These are phyloP conservation scores for Selene dorsalis DNA, from an alignment of 2,797 vertebrate genomes.

Conservation along the genomic window DNA sequence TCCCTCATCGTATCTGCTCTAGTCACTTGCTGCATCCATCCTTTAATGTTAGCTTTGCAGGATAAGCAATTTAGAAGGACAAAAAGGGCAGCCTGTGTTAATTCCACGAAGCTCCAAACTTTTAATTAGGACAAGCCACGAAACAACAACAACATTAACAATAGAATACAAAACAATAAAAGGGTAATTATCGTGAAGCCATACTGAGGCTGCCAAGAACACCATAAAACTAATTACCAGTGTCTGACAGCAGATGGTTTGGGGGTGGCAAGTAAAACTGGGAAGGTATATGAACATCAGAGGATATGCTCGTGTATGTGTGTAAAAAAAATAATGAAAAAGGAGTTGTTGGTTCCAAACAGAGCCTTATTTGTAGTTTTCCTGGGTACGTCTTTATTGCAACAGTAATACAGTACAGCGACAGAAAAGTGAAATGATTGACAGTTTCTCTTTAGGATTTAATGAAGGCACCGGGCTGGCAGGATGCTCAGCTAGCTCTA, in stretches of 20 bases:
- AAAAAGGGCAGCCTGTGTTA: conserved; percentile 67
- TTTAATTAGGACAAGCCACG: conserved; percentile 79
- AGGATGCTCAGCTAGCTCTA: not conserved
- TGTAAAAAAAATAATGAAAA: conserved; percentile 10
- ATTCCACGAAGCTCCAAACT: conserved; percentile 54
- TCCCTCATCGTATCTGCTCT: conserved; percentile 47
- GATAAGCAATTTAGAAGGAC: conserved; percentile 72
- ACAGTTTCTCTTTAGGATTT: conserved; percentile 49
- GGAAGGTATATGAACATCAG: conserved; percentile 60
- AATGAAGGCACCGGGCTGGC: conserved; percentile 39
- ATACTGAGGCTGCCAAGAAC: conserved; percentile 76
- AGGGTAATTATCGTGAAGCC: conserved; percentile 74
- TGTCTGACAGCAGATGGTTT: conserved; percentile 81
- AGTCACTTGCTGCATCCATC: conserved; percentile 54
- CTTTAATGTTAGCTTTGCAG: conserved; percentile 64
- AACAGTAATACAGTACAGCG: conserved; percentile 55
- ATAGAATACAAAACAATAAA: conserved; percentile 78
- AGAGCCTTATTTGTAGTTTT: conserved; percentile 50
- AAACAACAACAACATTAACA: conserved; percentile 78
- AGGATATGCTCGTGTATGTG: conserved; percentile 37
- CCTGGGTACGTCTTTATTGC: conserved; percentile 36
- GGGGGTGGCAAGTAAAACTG: conserved; percentile 60
- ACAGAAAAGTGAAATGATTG: conserved; percentile 59
- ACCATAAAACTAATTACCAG: conserved; percentile 82
- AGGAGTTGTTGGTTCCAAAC: conserved; percentile 37